Conservation (phyloP, 2,888 invertebrate species). For the Patella caerulea region DNA sequence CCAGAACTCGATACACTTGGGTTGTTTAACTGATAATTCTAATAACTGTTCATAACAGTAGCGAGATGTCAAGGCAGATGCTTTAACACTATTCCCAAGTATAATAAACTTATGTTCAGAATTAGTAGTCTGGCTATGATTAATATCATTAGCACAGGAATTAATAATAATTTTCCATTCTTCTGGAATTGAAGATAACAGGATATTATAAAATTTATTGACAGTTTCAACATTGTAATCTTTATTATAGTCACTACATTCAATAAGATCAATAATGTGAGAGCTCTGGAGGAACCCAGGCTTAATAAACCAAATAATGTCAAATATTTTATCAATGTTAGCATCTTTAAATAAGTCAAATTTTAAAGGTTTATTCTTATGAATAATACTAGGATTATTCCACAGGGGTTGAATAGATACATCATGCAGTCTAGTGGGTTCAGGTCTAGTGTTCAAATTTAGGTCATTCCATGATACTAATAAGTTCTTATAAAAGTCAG, state of each 20-base stretch:
- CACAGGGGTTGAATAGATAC: neutral
- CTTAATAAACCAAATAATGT: neutral
- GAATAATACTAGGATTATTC: neutral
- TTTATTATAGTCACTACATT: neutral
- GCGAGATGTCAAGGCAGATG: neutral
- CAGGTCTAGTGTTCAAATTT: neutral
- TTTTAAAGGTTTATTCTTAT: neutral
- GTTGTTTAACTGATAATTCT: neutral
- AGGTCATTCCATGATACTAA: neutral
- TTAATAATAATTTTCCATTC: neutral
- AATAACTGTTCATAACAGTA: neutral
- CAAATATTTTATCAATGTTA: neutral
- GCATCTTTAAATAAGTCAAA: neutral
- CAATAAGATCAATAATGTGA: neutral
- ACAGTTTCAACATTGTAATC: neutral
- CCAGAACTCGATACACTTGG: neutral
- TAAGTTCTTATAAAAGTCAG: neutral
- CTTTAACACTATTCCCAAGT: neutral
- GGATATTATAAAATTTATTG: neutral
- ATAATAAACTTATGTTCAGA: no score
- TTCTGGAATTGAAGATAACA: neutral
- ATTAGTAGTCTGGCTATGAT: no score
- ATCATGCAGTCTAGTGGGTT: neutral
- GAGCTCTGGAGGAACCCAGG: neutral
- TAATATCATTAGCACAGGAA: neutral